These are phyloP conservation scores for Dicaeum eximium DNA, from an alignment of 2,113 vertebrate species.

Conservation along the genomic window DNA sequence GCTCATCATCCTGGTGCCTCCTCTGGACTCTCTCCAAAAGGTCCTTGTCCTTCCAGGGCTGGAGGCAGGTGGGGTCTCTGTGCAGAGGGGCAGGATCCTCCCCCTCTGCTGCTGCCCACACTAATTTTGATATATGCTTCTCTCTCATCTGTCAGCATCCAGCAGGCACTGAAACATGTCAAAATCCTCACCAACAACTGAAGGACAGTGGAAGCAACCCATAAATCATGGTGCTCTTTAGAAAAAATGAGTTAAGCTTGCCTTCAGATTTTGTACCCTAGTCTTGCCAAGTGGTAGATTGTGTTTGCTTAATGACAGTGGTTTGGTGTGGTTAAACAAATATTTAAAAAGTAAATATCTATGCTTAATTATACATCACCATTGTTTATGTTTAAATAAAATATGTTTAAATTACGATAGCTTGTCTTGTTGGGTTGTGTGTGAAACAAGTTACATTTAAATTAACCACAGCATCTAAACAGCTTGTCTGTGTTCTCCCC, in stretches of 20 bases:
- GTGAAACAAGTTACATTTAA: background rate
- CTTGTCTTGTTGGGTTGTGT: background rate
- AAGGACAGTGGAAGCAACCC: background rate
- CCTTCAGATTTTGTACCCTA: background rate
- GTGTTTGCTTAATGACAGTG: background rate
- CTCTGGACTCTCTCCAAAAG: background rate
- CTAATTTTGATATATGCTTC: background rate
- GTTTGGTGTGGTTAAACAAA: background rate
- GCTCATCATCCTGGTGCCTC: background rate
- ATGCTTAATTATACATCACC: background rate
- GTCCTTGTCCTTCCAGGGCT: background rate
- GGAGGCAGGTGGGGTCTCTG: background rate
- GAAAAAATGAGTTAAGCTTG: background rate
- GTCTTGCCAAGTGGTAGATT: rapidly evolving
- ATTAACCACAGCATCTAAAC: background rate
- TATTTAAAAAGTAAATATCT: background rate
- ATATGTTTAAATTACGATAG: background rate
- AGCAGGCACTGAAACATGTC: rapidly evolving
- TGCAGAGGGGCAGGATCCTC: no score
- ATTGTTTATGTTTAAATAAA: background rate
- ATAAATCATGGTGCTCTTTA: rapidly evolving
- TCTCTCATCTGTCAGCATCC: background rate
- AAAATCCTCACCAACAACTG: rapidly evolving
- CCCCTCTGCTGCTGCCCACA: background rate
- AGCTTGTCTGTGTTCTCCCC: background rate